Conservation (phyloP, 1,140 invertebrate genomes). For the Drosophila saltans region DNA sequence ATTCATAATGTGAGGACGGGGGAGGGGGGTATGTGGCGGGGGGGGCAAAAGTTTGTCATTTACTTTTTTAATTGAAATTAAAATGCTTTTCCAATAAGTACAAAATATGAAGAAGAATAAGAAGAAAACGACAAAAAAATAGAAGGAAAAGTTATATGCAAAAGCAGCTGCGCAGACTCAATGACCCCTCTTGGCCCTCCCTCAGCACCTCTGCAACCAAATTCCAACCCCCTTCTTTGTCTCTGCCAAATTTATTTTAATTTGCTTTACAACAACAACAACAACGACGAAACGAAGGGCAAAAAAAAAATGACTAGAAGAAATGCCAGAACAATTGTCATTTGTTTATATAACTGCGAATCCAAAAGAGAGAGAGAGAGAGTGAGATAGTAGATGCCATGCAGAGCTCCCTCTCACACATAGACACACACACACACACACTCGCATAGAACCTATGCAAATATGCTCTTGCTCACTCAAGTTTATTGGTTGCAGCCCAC, state of each 20-base stretch:
- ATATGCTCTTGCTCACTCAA: conserved; percentile 74
- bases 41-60: conserved; percentile 71
- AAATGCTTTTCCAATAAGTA: conserved; percentile 79
- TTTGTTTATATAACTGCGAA: conserved; percentile 78
- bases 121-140: conserved; percentile 14
- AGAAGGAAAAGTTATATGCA: conserved; percentile 38
- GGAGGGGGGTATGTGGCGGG: neutral
- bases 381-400: conserved; percentile 17
- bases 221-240: conserved; percentile 13
- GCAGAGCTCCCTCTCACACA: conserved; percentile 39
- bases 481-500: conserved; percentile 82
- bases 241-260: conserved; percentile 74
- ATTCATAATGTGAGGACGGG: conserved; percentile 25
- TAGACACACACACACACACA: conserved; percentile 38
- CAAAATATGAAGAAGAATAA: conserved; percentile 30
- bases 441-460: conserved; percentile 61
- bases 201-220: neutral
- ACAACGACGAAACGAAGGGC: conserved; percentile 18
- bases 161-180: conserved; percentile 74
- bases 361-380: conserved; percentile 64
- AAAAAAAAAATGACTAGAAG: conserved; percentile 50
- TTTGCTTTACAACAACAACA: conserved; percentile 70
- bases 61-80: conserved; percentile 82
- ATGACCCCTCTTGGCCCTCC: conserved; percentile 11
- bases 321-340: conserved; percentile 82